phyloP scores from a whole-genome alignment of 1,140 invertebrate species.

The Caenorhabditis inopinata region DNA sequence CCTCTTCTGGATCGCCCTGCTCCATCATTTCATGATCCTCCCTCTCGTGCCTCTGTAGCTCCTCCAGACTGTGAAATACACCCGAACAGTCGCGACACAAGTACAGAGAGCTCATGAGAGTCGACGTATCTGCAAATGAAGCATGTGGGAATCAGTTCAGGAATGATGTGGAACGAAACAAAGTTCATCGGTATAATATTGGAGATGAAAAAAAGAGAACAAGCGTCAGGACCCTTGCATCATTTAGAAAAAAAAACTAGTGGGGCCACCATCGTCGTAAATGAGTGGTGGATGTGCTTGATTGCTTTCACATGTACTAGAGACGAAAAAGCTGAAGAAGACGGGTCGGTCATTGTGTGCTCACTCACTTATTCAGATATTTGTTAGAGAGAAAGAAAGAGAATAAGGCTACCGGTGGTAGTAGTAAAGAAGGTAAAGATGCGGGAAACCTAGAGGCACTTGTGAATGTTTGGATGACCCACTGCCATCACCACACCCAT shows the following conservation, averaged over 20 bases:
- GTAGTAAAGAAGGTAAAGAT: background rate
- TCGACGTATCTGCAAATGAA: background rate
- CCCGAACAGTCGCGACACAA: slow-evolving; percentile 26
- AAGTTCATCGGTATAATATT: background rate
- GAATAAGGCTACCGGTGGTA: background rate
- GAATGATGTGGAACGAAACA: no score
- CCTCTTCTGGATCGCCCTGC: background rate
- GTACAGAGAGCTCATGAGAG: slow-evolving; percentile 24
- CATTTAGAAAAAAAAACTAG: background rate
- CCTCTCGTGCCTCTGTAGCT: background rate
- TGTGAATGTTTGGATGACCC: slow-evolving; percentile 33
- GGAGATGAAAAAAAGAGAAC: no score
- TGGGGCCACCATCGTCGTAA: slow-evolving; percentile 7
- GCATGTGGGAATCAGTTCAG: no score
- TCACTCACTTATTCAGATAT: slow-evolving; percentile 33
- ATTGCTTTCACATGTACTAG: slow-evolving; percentile 33
- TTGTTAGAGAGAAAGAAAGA: background rate
- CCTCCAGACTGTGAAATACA: slow-evolving; percentile 20
- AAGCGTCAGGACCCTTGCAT: background rate
- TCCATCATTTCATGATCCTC: background rate
- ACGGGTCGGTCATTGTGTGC: slow-evolving; percentile 15
- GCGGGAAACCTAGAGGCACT: slow-evolving; percentile 31
- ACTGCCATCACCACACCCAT: slow-evolving; percentile 22
- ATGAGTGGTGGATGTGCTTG: slow-evolving; percentile 30
- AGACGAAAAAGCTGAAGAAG: background rate